Conservation (phyloP, 1,140 invertebrate species). For the Hyles vespertilio region DNA sequence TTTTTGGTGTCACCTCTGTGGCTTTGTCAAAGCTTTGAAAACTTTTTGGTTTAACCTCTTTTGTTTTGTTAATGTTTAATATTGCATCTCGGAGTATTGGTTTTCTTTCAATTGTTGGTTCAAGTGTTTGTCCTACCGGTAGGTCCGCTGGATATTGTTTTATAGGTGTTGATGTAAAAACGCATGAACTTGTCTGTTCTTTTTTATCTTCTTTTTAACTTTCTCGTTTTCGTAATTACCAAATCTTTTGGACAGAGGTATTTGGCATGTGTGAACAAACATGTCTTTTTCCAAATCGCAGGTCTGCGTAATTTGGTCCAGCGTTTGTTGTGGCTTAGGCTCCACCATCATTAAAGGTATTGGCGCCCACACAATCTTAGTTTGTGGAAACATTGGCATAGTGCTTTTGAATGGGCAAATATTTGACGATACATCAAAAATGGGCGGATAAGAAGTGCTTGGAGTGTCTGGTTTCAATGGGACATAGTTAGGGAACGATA, state of each 20-base stretch:
- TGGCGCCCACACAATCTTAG: conserved; percentile 28
- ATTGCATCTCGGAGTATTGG: too few relatives aligned
- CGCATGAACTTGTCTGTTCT: neutral
- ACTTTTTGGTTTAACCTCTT: too few relatives aligned
- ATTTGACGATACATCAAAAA: too few relatives aligned
- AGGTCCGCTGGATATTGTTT: neutral
- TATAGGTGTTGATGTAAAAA: conserved; percentile 1
- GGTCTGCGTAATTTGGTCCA: conserved; percentile 27
- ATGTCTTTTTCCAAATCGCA: conserved; percentile 5
- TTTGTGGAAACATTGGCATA: too few relatives aligned
- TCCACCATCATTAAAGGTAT: conserved; percentile 8
- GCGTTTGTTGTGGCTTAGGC: conserved; percentile 12
- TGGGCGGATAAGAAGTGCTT: too few relatives aligned
- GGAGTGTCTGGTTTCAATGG: neutral
- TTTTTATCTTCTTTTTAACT: neutral
- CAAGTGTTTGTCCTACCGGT: neutral
- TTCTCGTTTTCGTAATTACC: conserved; percentile 13
- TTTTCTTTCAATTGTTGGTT: too few relatives aligned
- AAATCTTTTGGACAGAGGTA: conserved; percentile 22
- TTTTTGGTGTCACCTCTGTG: too few relatives aligned
- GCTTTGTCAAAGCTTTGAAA: too few relatives aligned
- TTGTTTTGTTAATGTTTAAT: too few relatives aligned
- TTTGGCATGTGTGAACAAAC: conserved; percentile 8
- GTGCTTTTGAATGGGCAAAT: too few relatives aligned
- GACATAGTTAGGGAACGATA: conserved; percentile 29